These are phyloP conservation scores for Strix aluco DNA, from an alignment of 2,113 vertebrate genomes.

Conservation along the genomic window DNA sequence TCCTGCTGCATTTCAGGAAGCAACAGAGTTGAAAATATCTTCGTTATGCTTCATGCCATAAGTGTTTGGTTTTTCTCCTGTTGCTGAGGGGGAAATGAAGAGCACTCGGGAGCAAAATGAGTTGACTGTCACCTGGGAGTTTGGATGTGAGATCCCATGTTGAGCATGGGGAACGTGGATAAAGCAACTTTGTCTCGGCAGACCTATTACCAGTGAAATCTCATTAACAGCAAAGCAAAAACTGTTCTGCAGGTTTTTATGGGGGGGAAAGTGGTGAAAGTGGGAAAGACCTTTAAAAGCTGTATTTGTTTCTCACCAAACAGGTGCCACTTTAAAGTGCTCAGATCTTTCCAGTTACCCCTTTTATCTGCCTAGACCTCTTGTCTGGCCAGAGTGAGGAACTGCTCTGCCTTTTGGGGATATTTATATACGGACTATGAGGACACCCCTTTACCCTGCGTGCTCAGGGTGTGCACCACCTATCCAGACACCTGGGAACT, in stretches of 20 bases:
- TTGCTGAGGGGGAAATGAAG: background rate
- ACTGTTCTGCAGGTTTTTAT: background rate
- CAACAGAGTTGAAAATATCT: background rate
- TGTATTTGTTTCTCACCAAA: background rate
- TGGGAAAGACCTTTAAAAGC: background rate
- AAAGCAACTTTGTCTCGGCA: background rate
- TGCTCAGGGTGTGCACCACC: rapidly evolving
- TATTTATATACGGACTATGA: background rate
- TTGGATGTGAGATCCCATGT: background rate
- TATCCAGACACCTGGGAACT: background rate
- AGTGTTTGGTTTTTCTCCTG: background rate
- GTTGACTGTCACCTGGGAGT: background rate
- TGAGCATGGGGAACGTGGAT: background rate
- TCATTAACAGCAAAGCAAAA: background rate
- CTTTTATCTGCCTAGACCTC: background rate
- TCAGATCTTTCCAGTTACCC: background rate
- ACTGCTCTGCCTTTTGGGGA: background rate
- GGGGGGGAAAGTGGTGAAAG: background rate
- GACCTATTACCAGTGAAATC: background rate
- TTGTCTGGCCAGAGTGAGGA: background rate
- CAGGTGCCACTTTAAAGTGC: background rate
- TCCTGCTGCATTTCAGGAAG: background rate
- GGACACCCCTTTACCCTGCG: background rate
- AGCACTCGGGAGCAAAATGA: background rate
- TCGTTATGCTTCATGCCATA: background rate